These are phyloP conservation scores for Epistrophe grossulariae DNA, from an alignment of 2,888 invertebrate species.

Conservation along the genomic window DNA sequence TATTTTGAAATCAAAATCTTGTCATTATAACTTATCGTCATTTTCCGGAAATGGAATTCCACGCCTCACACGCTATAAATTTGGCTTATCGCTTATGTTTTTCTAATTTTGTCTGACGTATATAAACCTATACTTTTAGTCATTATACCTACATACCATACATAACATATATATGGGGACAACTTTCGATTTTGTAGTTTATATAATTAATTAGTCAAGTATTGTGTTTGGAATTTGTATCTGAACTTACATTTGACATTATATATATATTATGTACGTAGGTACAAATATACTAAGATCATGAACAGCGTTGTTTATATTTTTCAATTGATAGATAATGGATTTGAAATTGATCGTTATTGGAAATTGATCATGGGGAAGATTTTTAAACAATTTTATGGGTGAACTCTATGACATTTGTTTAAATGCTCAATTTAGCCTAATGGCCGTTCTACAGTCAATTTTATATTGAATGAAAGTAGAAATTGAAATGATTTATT, in stretches of 20 bases:
- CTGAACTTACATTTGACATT: background rate
- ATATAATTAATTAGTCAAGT: conserved; percentile 3
- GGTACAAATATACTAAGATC: too few relatives aligned
- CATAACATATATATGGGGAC: background rate
- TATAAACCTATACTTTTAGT: background rate
- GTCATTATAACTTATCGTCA: background rate
- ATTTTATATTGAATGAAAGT: background rate
- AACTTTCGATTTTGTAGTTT: conserved; percentile 28
- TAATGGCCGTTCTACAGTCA: conserved; percentile 1
- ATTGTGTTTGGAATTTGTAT: conserved; percentile 13
- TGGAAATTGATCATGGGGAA: conserved; percentile 5
- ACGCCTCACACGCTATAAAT: background rate
- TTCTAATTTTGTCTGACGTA: background rate
- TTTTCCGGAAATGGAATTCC: conserved; percentile 13
- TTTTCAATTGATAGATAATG: conserved; percentile 23
- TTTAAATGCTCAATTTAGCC: background rate
- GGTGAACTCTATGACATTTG: conserved; percentile 1
- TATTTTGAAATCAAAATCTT: conserved; percentile 27
- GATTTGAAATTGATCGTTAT: conserved; percentile 12
- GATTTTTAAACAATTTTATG: conserved; percentile 1
- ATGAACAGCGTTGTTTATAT: background rate
- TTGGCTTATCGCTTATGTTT: background rate
- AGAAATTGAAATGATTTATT: background rate
- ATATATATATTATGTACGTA: too few relatives aligned
- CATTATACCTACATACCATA: background rate